phyloP scores from a whole-genome alignment of 2,113 vertebrate species.

The Podiceps cristatus region DNA sequence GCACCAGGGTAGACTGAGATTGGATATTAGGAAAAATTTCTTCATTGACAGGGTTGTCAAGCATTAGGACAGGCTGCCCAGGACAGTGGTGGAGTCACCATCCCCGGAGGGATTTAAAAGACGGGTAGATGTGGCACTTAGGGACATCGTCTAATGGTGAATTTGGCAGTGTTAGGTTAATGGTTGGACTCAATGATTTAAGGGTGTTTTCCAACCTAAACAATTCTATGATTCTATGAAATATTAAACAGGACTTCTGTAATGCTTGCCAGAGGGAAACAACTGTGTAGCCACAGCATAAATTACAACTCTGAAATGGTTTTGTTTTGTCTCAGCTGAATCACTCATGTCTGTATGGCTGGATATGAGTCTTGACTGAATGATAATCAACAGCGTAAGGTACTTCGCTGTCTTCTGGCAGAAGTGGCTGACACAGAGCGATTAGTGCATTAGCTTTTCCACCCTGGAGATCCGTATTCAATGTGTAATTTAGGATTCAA shows the following conservation, averaged over 20 bases:
- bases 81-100: too few species aligned
- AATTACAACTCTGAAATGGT: background rate
- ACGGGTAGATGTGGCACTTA: rapidly evolving
- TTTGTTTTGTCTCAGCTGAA: background rate
- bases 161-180: background rate
- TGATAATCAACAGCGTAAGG: background rate
- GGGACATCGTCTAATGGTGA: background rate
- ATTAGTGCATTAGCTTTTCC: background rate
- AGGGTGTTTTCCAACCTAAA: background rate
- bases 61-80: background rate
- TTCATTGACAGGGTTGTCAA: background rate
- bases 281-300: background rate
- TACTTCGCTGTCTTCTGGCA: background rate
- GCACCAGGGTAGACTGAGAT: background rate
- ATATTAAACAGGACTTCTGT: background rate
- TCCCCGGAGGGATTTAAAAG: background rate
- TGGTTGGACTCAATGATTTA: background rate
- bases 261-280: background rate
- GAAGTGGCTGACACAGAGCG: background rate
- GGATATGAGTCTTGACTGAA: background rate
- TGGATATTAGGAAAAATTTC: background rate
- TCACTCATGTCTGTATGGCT: background rate
- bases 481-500: background rate
- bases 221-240: background rate
- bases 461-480: background rate